These are phyloP conservation scores for Acutogordius australiensis DNA, from an alignment of 2,888 invertebrate species.

Conservation along the genomic window DNA sequence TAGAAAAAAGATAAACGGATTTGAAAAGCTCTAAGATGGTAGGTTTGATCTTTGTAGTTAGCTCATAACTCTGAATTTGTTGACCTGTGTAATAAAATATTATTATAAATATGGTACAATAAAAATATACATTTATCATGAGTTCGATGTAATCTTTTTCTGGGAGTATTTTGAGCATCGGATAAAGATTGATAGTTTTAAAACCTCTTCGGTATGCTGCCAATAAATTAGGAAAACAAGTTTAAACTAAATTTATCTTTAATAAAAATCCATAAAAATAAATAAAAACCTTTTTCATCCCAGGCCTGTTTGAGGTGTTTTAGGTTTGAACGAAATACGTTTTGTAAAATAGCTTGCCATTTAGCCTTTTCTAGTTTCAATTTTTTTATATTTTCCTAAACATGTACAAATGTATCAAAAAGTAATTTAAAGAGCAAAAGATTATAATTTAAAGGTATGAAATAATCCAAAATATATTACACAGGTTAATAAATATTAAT, in stretches of 20 bases:
- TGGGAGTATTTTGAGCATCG: background rate
- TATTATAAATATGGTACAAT: too few relatives aligned
- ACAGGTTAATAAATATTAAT: too few relatives aligned
- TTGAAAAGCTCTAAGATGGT: too few relatives aligned
- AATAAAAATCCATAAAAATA: background rate
- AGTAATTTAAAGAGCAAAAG: too few relatives aligned
- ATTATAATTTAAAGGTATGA: too few relatives aligned
- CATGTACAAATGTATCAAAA: too few relatives aligned
- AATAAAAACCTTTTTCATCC: background rate
- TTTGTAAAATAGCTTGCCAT: background rate
- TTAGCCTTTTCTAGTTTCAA: background rate
- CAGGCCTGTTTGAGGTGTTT: background rate
- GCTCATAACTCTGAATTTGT: too few relatives aligned
- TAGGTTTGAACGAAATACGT: background rate
- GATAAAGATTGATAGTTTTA: background rate
- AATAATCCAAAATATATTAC: too few relatives aligned
- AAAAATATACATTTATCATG: background rate
- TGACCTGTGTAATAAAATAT: too few relatives aligned
- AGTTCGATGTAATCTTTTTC: slow-evolving; percentile 1
- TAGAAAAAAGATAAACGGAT: too few relatives aligned
- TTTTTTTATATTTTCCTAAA: too few relatives aligned
- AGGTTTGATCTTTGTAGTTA: too few relatives aligned
- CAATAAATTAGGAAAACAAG: background rate
- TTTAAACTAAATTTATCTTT: background rate
- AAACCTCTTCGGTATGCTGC: background rate